Evolutionary conservation across 30 jellyfish, hydroid and myxozoan genomes (phyloP), one percentile per base, ranked within the genome.

Genomic region (Chrysaora quinquecirrha): DNA sequence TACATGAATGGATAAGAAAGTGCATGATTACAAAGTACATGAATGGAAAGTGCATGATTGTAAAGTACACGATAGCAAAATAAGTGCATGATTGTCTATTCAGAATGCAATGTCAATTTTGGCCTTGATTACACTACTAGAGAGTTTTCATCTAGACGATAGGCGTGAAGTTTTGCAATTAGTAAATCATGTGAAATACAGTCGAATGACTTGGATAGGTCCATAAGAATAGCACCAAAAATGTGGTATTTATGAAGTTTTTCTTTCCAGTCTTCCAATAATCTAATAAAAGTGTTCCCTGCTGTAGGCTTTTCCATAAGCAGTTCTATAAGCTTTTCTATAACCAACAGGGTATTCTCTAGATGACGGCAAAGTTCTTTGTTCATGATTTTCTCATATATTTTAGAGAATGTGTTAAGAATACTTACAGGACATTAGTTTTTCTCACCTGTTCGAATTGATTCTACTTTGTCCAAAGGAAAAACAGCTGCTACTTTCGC

Each of bases 401-500:
- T 27, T 30, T 70, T 70, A 27, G 82, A 70, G 47, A 70, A 70
- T 70, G 47, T 25, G 66, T 70, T 70, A 7, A 70, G 47, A 34
- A 30, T 46, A 38, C 82, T 70, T 32, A 70, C 82, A 11, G 82
- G 82, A 11, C 82, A 20, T 20, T 27, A 70, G 61, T 70, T 70
- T 32, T 0, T 70, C 27, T 43, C 61, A 70, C 32, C 27, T 70
- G 66, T 30, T 46, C 47, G 35, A 34, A 27, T 54, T 27, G 64
- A 27, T 22, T 54, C 82, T 27, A 67, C 73, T 70, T 70, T 70
- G 47, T 70, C 82, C 19, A 70, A 30, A 46, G 74, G 82, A n/a
- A 33, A 27, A 27, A 70, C 82, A 14, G 73, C 66, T 25, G 82
- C 82, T 32, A 30, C 69, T 70, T 70, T 70, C 19, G 73, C 82